phyloP scores from a whole-genome alignment of 2,797 vertebrate species.

The Channallabes apus region DNA sequence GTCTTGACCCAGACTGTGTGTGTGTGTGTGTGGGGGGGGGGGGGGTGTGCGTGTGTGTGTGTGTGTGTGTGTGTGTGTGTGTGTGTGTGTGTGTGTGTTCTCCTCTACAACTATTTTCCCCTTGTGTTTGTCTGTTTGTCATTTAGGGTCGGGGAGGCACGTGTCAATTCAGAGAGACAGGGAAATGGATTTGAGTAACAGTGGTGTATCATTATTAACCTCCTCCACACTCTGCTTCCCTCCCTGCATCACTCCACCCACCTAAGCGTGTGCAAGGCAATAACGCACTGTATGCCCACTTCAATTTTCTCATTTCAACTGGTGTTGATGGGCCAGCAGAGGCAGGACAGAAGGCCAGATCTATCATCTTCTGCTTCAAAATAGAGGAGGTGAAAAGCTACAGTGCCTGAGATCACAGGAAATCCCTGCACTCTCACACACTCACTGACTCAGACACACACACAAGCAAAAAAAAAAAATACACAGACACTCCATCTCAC shows the following conservation, averaged over 20 bases:
- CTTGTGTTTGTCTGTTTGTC: conserved; percentile 57
- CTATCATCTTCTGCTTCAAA: conserved; percentile 71
- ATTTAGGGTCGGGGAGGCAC: conserved; percentile 38
- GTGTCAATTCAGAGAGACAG: conserved; percentile 47
- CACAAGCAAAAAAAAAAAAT: not conserved
- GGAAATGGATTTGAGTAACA: conserved; percentile 61
- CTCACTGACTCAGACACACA: not conserved
- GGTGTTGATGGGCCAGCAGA: conserved; percentile 77
- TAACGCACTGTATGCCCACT: conserved; percentile 69
- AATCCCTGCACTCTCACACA: conserved; percentile 54
- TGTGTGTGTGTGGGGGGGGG: conserved; percentile 54
- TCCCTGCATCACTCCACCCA: conserved; percentile 39
- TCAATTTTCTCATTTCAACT: conserved; percentile 77
- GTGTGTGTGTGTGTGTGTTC: conserved; percentile 50
- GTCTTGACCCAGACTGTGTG: conserved; percentile 54
- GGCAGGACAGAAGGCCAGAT: conserved; percentile 77
- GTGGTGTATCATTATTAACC: conserved; percentile 74
- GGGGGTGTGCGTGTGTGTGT: conserved; percentile 60
- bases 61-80: conserved; percentile 53
- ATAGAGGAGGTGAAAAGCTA: conserved; percentile 71
- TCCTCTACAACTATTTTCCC: conserved; percentile 41
- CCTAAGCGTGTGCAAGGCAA: conserved; percentile 69
- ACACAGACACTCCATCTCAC: not conserved
- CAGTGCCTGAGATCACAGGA: conserved; percentile 65
- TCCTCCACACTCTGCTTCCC: conserved; percentile 52